Conservation (phyloP, 1,140 invertebrate species). For the Akabosia matsudoensis region DNA sequence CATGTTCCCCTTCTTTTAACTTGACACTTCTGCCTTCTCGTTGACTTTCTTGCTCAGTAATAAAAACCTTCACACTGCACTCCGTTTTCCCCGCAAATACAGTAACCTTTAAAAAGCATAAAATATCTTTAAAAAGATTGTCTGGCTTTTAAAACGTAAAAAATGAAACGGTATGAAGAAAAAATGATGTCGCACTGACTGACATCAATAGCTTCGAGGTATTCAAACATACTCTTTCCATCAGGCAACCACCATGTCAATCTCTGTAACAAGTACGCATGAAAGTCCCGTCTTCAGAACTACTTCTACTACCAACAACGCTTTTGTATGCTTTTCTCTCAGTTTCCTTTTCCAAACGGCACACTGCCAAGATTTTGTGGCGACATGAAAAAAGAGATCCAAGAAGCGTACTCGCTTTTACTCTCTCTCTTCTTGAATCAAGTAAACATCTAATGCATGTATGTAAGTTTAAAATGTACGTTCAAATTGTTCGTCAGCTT, state of each 20-base stretch:
- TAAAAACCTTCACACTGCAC: too few relatives aligned
- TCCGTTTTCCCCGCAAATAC: too few relatives aligned
- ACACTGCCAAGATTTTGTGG: conserved; percentile 9
- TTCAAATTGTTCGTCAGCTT: not conserved
- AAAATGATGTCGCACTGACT: conserved; percentile 16
- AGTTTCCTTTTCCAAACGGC: conserved; percentile 5
- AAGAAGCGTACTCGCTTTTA: not conserved
- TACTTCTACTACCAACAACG: not conserved
- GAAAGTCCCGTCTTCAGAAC: too few relatives aligned
- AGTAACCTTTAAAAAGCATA: too few relatives aligned
- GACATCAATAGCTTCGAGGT: conserved; percentile 18
- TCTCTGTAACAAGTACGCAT: conserved; percentile 20
- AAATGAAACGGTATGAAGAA: not conserved
- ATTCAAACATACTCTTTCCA: conserved; percentile 13
- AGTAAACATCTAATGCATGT: not conserved
- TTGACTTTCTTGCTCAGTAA: not conserved
- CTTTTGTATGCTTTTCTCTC: not conserved
- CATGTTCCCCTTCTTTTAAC: too few relatives aligned
- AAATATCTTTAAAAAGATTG: too few relatives aligned
- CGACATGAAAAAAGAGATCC: not conserved
- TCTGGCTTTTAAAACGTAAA: too few relatives aligned
- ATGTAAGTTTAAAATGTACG: not conserved
- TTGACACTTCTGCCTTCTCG: too few relatives aligned
- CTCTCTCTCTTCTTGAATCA: not conserved
- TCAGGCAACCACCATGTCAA: conserved; percentile 20